Evolutionary conservation across 2,888 invertebrate genomes (phyloP), one percentile per base, ranked within the genome.

Genomic region (Dimorphilus gyrociliatus): DNA sequence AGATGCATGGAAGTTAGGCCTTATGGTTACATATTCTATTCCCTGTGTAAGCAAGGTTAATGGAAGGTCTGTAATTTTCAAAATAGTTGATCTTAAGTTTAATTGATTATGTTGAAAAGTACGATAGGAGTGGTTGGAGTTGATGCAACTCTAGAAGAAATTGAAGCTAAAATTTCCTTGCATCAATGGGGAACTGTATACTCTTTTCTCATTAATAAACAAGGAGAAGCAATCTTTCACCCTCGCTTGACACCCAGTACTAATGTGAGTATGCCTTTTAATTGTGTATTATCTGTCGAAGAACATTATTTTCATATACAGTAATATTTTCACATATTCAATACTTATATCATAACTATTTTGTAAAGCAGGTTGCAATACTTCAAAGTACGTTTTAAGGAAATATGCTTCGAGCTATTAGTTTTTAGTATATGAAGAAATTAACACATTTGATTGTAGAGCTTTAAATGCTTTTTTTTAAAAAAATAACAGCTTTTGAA

Each of bases 101-200:
- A n/a, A n/a, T n/a, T n/a, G n/a, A n/a, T n/a, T n/a, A n/a, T n/a
- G n/a, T n/a, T n/a, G n/a, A n/a, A n/a, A n/a, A 60, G 60, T 23
- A 53, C 55, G 19, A 59, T 63, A 34, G 63, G 63, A 15, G 63
- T 63, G 4, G 58, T 56, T 23, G 63, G 61, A n/a, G 53, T 63
- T 10, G 63, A 63, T 46, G 60, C 60, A 2, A 61, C 63, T 2
- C 39, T 63, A 23, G 61, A 62, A 37, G 62, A 63, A 37, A 60
- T 63, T 21, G 61, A 63, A 38, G 58, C 57, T 37, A 54, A 56
- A 29, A 46, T 63, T 15, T 56, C 53, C 12, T 52, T 54, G 24
- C 55, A 61, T 35, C 59, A 60, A 47, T 63, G 62, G 63, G 63
- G 63, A 12, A 51, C 55, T 7, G 63, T 63, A 10, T 56, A 60